Evolutionary conservation across 2,113 vertebrate genomes (phyloP).

Genomic region (Neopipo cinnamomea): DNA sequence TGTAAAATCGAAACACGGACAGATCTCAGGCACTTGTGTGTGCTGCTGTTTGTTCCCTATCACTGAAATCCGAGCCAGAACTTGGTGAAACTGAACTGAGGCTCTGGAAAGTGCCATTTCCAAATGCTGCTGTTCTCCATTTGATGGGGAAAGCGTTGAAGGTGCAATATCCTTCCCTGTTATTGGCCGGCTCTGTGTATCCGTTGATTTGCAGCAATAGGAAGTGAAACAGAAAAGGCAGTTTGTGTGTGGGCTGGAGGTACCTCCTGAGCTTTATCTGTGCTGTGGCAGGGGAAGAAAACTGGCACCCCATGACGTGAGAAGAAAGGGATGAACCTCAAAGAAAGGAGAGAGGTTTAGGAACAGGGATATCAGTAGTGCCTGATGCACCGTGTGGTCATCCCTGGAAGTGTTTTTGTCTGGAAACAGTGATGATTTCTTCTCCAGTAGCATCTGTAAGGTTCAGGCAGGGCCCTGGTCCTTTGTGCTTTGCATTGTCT

Average conservation of each 20-base stretch:
- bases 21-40: fast-evolving
- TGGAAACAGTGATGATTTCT: background rate
- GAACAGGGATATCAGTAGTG: background rate
- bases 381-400: fast-evolving
- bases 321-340: background rate
- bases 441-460: background rate
- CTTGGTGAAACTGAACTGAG: background rate
- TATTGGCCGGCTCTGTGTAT: background rate
- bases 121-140: background rate
- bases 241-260: background rate
- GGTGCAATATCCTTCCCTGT: background rate
- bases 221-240: background rate
- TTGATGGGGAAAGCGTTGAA: background rate
- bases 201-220: background rate
- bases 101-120: background rate
- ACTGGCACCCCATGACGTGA: background rate
- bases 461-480: background rate
- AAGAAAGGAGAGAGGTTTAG: background rate
- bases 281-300: background rate
- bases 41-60: background rate
- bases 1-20: fast-evolving
- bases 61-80: background rate
- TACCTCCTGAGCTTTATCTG: background rate
- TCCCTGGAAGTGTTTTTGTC: background rate
- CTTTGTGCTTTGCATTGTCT: background rate